phyloP scores from a whole-genome alignment of 64 coral and sea anemone species.

The Pocillopora verrucosa region DNA sequence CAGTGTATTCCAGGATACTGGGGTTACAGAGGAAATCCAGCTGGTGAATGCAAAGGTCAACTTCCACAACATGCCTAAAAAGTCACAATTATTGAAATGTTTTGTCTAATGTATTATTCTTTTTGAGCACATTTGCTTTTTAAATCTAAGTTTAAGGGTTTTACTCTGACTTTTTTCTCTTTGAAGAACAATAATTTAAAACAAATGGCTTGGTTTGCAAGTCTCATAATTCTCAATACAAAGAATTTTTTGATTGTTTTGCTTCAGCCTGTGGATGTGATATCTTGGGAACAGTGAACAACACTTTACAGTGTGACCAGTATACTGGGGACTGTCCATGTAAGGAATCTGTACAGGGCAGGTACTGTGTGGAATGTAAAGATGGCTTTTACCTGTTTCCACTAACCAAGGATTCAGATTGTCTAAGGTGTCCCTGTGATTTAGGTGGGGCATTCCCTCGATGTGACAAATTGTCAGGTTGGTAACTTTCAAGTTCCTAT shows the following conservation, averaged over 20 bases:
- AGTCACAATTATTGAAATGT: too few species aligned
- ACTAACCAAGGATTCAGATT: slow-evolving; percentile 20
- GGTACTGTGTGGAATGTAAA: slow-evolving; percentile 70
- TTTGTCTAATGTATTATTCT: too few species aligned
- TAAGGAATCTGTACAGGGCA: slow-evolving; percentile 44
- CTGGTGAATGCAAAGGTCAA: slow-evolving; percentile 74
- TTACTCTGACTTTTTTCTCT: too few species aligned
- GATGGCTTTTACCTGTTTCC: slow-evolving; percentile 76
- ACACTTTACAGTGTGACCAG: slow-evolving; percentile 63
- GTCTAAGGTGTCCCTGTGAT: slow-evolving; percentile 77
- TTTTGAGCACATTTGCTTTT: too few species aligned
- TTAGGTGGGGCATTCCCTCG: slow-evolving; percentile 73
- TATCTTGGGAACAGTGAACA: slow-evolving; percentile 57
- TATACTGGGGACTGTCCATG: slow-evolving; percentile 72
- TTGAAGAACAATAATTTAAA: not conserved
- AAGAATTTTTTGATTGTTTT: not conserved
- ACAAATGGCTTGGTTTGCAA: not conserved
- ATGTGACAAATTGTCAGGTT: slow-evolving; percentile 77
- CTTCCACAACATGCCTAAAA: not conserved
- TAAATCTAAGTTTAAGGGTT: too few species aligned
- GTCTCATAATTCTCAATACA: not conserved
- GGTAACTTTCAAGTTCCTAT: not conserved
- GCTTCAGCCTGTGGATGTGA: slow-evolving; percentile 65
- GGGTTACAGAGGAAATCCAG: slow-evolving; percentile 64
- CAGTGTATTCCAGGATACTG: slow-evolving; percentile 72